Base-by-base conservation (phyloP, 2,888 invertebrate genomes). In the Dryobotodes eremita region DNA sequence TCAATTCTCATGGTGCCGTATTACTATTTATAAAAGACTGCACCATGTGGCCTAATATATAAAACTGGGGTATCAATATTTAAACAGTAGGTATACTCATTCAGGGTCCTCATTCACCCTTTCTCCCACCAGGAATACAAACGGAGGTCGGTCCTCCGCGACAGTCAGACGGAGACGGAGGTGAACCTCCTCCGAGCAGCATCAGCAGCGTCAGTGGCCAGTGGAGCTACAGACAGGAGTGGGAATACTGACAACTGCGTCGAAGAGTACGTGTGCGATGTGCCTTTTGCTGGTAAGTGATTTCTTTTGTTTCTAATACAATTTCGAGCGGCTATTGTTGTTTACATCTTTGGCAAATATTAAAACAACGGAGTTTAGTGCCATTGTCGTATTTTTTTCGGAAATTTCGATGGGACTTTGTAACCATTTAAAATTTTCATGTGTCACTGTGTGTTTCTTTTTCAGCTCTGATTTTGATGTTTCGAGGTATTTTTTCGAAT, bases 151-250 rank as follows among this genome's bases (percentile, higher is more conserved):
- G 92, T 91, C 66, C 92, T 96, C 20, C 97, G 98, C 85, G 98
- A 98, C 95, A 98, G 98, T 97, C 98, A 98, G 94, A 98, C 98
- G 7, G 98, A 98, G 94, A 98, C 98, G 4, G 98, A 98, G 97
- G 91, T 98, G 97, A 94, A 97, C 97, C 86, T 98, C 97, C 91
- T 97, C n/a, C 98, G 98, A 92, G 98, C 98, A 89, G 98, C 98
- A 87, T 98, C 98, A 53, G 98, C 98, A 1, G 98, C 98, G 91
- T 98, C 98, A 88, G 96, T 97, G n/a, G 96, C 96, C 20, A 98
- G 98, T 87, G 98, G 98, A 88, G 98, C 98, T 71, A 98, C 98
- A 15, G 97, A 98, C 79, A 98, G 98, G 93, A 98, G 98, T 93
- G 98, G 98, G 87, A 98, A 98, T 87, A 98, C 98, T 11, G 98